Base-by-base conservation (phyloP, 2,888 invertebrate species). In the Zeuzera pyrina region DNA sequence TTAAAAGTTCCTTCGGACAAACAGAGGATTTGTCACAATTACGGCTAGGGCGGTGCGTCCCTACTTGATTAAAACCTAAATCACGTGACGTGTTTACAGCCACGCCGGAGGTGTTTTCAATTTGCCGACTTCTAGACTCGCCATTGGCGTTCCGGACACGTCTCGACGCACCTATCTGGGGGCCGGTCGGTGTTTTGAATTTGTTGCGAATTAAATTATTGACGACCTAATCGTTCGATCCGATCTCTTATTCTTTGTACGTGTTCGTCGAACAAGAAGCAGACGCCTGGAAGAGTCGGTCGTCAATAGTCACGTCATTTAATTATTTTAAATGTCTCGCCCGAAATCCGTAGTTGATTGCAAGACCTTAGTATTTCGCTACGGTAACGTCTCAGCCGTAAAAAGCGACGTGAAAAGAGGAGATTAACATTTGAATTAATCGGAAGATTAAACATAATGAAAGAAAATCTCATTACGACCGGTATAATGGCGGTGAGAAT, bases 21-120 rank as follows among this genome's bases (percentile, higher is more conserved):
- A 83, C 83, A 83, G 81, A 79, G 83, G 79, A 81, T 83, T 83
- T 83, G 83, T 83, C 83, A 81, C 83, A 83, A 83, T 83, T 83
- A 83, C 81, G 74, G 61, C 68, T 22, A 58, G 71, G 71, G 67
- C 65, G 69, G 70, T 58, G 74, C 72, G 81, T 74, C 78, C 79
- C 78, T 74, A 73, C 79, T 83, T 83, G 83, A 83, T 83, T 83
- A 83, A 83, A 83, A 81, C 81, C 83, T 83, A 83, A 83, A 83
- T 83, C 83, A 83, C 83, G 83, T 81, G 83, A 81, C 83, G 79
- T 81, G 83, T 83, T 81, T 83, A 83, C 83, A 81, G 79, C 76
- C 69, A 47, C 70, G 71, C 74, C 74, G 68, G 76, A 81, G 81
- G 81, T 81, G 81, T 83, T 81, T 81, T 81, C 81, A 83, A 81